Evolutionary conservation across 2,797 vertebrate genomes (phyloP).

Genomic region (Muscicapa comitata): DNA sequence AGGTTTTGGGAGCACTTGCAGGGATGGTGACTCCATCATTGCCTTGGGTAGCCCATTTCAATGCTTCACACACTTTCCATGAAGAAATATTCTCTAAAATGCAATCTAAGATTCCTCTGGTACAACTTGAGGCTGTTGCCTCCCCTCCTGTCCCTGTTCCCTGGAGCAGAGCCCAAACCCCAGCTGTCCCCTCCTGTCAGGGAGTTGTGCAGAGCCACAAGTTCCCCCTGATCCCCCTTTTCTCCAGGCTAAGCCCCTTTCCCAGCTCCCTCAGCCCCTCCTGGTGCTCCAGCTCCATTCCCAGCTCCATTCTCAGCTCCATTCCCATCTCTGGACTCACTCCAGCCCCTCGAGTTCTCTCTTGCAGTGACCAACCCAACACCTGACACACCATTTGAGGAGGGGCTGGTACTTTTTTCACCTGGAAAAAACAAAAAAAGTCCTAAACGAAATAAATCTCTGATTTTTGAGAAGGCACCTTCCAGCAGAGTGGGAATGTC

Average conservation of each 20-base stretch:
- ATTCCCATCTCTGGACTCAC: fast-evolving
- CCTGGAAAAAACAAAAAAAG: fast-evolving
- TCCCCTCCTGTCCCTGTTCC: not conserved
- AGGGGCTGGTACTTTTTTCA: fast-evolving
- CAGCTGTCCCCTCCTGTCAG: not conserved
- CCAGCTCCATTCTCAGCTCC: not conserved
- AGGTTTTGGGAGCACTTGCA: not conserved
- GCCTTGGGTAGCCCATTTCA: not conserved
- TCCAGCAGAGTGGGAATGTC: not conserved
- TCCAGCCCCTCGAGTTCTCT: not conserved
- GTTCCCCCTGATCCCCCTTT: not conserved
- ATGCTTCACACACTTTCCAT: not conserved
- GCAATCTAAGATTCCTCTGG: fast-evolving
- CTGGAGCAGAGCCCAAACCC: too few relatives aligned
- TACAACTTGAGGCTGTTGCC: fast-evolving
- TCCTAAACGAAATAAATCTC: too few relatives aligned
- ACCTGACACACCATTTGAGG: fast-evolving
- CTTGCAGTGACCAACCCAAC: fast-evolving
- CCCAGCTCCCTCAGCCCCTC: not conserved
- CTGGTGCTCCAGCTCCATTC: not conserved
- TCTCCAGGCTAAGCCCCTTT: not conserved
- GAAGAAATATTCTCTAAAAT: not conserved
- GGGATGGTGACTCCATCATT: too few relatives aligned
- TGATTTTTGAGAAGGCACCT: not conserved
- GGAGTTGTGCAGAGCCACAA: not conserved